Percentiles rank a stretch among this genome's conserved stretches.
Conservation (phyloP, 2,797 vertebrate species). For the Xiphorhynchus erythropygius region DNA sequence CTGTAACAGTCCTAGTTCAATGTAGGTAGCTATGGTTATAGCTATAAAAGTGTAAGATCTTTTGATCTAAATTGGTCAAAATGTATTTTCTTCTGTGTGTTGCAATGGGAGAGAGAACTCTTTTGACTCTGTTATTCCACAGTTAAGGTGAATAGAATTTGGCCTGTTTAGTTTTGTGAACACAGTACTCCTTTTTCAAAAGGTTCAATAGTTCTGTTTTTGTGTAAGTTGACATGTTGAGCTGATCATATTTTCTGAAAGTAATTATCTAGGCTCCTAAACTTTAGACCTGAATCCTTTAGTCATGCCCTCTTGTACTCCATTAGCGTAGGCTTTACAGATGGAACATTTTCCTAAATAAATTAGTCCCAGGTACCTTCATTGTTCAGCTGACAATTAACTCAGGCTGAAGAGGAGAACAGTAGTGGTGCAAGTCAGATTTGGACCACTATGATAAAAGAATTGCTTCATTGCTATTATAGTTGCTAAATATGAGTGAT, state of each 20-base stretch:
- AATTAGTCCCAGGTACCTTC: not conserved
- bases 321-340: not conserved
- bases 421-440: not conserved
- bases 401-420: not conserved
- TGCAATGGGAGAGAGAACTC: not conserved
- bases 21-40: not conserved
- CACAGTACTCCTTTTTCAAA: not conserved
- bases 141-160: not conserved
- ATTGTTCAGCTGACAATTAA: conserved; percentile 43
- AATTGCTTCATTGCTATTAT: not conserved
- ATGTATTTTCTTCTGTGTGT: not conserved
- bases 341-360: conserved; percentile 31
- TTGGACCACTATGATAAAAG: not conserved
- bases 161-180: not conserved
- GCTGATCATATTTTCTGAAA: not conserved
- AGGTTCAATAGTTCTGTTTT: not conserved
- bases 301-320: conserved; percentile 20
- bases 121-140: not conserved
- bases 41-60: not conserved
- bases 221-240: not conserved
- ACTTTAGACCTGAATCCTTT: not conserved
- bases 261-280: conserved; percentile 10
- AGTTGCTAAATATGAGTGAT: conserved; percentile 9
- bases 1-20: not conserved
- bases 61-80: not conserved